Base-by-base conservation (phyloP, 2,113 vertebrate genomes). In the Polypterus bichir region DNA sequence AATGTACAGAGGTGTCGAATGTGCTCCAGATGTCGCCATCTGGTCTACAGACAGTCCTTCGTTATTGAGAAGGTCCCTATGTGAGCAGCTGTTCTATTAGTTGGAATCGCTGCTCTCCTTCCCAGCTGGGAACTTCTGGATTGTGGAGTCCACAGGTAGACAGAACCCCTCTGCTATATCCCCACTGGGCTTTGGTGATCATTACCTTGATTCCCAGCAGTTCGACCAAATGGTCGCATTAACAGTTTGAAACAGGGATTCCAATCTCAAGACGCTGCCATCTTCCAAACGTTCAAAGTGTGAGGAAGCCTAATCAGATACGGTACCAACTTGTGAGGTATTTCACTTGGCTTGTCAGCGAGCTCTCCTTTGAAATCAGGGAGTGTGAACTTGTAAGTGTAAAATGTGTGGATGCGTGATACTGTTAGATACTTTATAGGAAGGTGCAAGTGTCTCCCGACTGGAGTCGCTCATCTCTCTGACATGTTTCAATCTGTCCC, bases 51-150 rank as follows among this genome's bases (percentile, higher is more conserved):
- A 27, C 27, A 27, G 27, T 27, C 27, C 27, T 27, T 27, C 27
- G 27, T 27, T 27, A 27, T 27, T 27, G 27, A 27, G 27, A 27
- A 27, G 27, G 27, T 27, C 27, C 27, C 27, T 27, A 27, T 27
- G 27, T 74, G 79, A 44, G 73, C 77, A 63, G 56, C 54, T 3
- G 69, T 75, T 65, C 67, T 83, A 44, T 83, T 82, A 71, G 63
- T 70, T 53, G 64, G 76, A 76, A 46, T 73, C 51, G 1, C 74
- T 81, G 69, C 83, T 6, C 56, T 77, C 47, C 78, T 86, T 61
- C 76, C 70, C 69, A 68, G 82, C 4, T 81, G 81, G 49, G 70
- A 63, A 75, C 77, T 68, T 71, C 82, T 47, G 92, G 97, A 70
- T 71, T 81, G 69, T 67, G 82, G 44, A 77, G 85, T 65, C 77